phyloP scores from a whole-genome alignment of 2,113 vertebrate species.

The Nettapus auritus region DNA sequence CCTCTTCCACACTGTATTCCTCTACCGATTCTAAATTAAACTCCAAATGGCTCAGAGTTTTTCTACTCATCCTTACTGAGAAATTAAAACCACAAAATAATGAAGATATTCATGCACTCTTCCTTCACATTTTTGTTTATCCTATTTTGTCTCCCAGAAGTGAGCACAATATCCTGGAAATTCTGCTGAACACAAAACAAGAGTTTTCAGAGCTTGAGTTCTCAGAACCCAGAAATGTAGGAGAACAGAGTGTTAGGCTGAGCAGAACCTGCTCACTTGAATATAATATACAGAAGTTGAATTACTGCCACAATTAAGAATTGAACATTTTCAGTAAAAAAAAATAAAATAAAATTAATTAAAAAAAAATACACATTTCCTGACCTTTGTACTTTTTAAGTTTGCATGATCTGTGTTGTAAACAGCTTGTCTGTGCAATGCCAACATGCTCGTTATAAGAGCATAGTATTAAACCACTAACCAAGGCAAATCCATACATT shows the following conservation, averaged over 20 bases:
- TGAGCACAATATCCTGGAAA: slow-evolving; percentile 10
- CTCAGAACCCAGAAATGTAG: background rate
- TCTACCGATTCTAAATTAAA: background rate
- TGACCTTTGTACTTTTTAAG: slow-evolving; percentile 2
- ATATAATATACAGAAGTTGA: background rate
- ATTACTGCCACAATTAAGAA: background rate
- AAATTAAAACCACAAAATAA: background rate
- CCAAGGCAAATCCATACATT: background rate
- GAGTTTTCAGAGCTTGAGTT: background rate
- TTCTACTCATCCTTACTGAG: background rate
- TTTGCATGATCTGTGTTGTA: background rate
- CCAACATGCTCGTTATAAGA: background rate
- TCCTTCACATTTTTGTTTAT: background rate
- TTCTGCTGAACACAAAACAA: background rate
- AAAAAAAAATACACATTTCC: background rate
- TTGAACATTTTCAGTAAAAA: background rate
- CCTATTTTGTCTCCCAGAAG: background rate
- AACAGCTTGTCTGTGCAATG: background rate
- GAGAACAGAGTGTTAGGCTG: background rate
- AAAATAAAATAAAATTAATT: no score
- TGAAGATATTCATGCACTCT: background rate
- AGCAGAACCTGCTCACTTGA: background rate
- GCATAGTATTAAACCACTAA: background rate
- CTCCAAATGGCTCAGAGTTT: background rate
- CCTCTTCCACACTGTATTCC: background rate